Evolutionary conservation across 2,797 vertebrate species (phyloP).

Genomic region (Chiloscyllium punctatum): DNA sequence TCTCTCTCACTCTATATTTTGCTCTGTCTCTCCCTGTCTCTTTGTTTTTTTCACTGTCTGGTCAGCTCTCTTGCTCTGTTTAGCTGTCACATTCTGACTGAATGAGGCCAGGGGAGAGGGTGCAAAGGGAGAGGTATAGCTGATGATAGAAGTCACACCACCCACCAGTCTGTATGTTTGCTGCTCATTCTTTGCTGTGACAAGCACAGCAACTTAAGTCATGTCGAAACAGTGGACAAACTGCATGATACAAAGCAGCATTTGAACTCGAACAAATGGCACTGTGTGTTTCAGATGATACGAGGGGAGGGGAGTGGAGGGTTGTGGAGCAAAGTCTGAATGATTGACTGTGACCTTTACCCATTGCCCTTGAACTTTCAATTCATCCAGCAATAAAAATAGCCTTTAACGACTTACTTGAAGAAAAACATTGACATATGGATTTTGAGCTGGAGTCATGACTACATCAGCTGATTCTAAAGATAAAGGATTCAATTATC

Average conservation of each 20-base stretch:
- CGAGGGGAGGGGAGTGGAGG: not conserved
- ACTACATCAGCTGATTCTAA: not conserved
- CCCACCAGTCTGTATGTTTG: not conserved
- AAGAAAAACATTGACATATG: slow-evolving; percentile 24
- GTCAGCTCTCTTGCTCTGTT: not conserved
- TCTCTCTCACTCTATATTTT: not conserved
- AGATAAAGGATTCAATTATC: slow-evolving; percentile 24
- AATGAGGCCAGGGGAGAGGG: not conserved
- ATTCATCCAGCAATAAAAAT: no score
- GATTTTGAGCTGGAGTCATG: not conserved
- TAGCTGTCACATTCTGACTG: not conserved
- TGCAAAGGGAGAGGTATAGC: not conserved
- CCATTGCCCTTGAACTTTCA: slow-evolving; percentile 4
- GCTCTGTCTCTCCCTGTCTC: not conserved
- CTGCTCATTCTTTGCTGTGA: not conserved
- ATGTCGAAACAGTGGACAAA: not conserved
- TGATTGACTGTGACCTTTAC: slow-evolving; percentile 18
- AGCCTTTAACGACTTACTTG: not conserved
- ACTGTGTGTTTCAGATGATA: not conserved
- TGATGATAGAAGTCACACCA: slow-evolving; percentile 9
- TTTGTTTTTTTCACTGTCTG: no score
- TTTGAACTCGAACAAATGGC: not conserved
- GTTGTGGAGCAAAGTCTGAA: not conserved
- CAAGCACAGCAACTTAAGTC: not conserved
- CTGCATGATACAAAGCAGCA: not conserved